Evolutionary conservation across 2,888 invertebrate genomes (phyloP), one percentile per base, ranked within the genome.

Genomic region (Netelia inedita): DNA sequence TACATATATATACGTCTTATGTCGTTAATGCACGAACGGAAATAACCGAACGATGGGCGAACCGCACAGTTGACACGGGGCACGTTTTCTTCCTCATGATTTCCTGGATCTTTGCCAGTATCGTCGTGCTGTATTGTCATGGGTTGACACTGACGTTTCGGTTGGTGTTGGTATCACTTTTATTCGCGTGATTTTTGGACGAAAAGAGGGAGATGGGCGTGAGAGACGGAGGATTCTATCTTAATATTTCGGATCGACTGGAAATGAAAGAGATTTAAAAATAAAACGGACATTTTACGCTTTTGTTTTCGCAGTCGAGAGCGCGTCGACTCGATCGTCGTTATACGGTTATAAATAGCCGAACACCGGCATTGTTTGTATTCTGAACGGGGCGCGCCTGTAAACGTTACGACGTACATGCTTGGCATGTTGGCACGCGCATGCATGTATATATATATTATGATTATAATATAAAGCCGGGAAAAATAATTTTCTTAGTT

Each of bases 331-430:
- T 69, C 43, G 63, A 43, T 79, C 73, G 65, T 71, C 69, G 78
- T 46, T 50, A 53, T 74, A 74, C 69, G 57, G 71, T 82, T 85
- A 82, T 82, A 82, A 85, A 85, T 85, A 85, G 79, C 78, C 72
- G 71, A 78, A 81, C 76, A 65, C 23, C 43, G 72, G 63, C 53
- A 59, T 79, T 82, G 73, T 81, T 85, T 69, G 80, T 83, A 76
- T 85, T 83, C 78, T 41, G 14, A 78, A 80, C 53, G 74, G 19
- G 72, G 59, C 71, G 65, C 55, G 73, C 53, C 35, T 78, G 79
- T 75, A 82, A 41, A 75, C 41, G 61, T 79, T 50, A 59, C 83
- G 69, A 43, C 80, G 73, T 61, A 71, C 68, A 83, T 80, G 83
- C 83, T 59, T 83, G 46, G 59, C 85, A 85, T 83, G 83, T 83